Evolutionary conservation across 1,140 invertebrate genomes (phyloP).

Genomic region (Neoseiulus cucumeris): DNA sequence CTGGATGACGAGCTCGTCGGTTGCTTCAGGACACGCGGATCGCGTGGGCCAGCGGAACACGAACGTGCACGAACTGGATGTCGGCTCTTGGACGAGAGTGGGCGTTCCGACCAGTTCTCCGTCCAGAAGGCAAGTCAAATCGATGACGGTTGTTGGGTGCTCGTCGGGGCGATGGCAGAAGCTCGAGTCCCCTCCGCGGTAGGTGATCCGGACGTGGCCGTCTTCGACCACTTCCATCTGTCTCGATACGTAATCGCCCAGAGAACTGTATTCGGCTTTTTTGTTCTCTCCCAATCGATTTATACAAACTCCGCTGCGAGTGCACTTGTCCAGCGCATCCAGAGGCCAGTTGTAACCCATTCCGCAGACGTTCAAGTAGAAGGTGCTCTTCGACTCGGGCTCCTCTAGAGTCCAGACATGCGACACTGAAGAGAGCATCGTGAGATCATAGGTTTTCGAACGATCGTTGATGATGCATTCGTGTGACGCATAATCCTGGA

Average conservation of each 20-base stretch:
- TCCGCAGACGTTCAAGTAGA: not conserved
- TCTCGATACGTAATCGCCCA: not conserved
- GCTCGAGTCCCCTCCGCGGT: not conserved
- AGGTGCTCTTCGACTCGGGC: not conserved
- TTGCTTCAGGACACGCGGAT: slow-evolving; percentile 21
- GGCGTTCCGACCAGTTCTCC: not conserved
- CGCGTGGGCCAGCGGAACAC: slow-evolving; percentile 26
- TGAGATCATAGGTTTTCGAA: slow-evolving; percentile 15
- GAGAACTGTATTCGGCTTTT: not conserved
- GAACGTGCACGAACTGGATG: slow-evolving; percentile 22
- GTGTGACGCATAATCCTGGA: slow-evolving; percentile 1
- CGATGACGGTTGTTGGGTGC: not conserved
- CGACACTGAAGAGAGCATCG: slow-evolving; percentile 17
- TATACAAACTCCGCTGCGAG: not conserved
- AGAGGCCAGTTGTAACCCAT: not conserved
- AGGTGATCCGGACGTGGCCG: not conserved
- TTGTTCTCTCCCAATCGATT: not conserved
- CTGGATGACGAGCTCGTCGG: not conserved
- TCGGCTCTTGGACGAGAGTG: not conserved
- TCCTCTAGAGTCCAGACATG: slow-evolving; percentile 17
- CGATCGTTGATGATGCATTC: not conserved
- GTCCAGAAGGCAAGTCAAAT: not conserved
- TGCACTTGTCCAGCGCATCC: not conserved
- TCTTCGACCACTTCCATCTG: not conserved
- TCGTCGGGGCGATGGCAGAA: not conserved